Evolutionary conservation across 2,113 vertebrate species (phyloP), one percentile per base, ranked within the genome.

Genomic region (Felis chaus): DNA sequence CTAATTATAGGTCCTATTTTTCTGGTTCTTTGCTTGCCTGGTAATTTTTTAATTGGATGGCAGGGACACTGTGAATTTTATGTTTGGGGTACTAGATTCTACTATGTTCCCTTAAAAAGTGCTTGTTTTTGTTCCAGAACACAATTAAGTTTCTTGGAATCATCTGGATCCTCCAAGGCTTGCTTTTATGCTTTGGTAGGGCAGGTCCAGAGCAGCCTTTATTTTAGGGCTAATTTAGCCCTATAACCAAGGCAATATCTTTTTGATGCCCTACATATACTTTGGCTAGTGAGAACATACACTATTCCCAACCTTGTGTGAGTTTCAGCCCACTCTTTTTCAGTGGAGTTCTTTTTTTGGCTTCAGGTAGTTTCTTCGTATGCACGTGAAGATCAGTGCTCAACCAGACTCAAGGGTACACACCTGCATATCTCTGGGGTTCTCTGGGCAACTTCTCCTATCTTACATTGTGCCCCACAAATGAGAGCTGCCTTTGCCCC

Each of bases 31-130:
- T 86, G 45, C 29, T 45, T 73, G 25, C 27, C 94, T 50, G 25
- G n/a, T 74, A 76, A 71, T 81, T 97, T 97, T 96, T 63, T 76
- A 18, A 89, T 5, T 65, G 36, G 33, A 92, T 80, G 57, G 21
- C 80, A 89, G 74, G 84, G 81, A 89, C 31, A 66, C 3, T 36
- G 2, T 87, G 53, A 68, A 61, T 96, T 94, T 83, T 71, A 36
- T 68, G 12, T 91, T 71, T 73, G 50, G 73, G 50, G 45, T 86
- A 25, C 48, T 78, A n/a, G 57, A 31, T 82, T 97, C 86, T 93
- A 48, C 36, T 66, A 25, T 61, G 45, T 39, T 91, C 61, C 61
- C 80, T 86, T 68, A 92, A 84, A 87, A 10, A 53, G 12, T 83
- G 74, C 18, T 87, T 68, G 41, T 53, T 23, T 91, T 89, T 55